Conservation (phyloP, 1,140 invertebrate species). For the Rhizoglyphus robini region DNA sequence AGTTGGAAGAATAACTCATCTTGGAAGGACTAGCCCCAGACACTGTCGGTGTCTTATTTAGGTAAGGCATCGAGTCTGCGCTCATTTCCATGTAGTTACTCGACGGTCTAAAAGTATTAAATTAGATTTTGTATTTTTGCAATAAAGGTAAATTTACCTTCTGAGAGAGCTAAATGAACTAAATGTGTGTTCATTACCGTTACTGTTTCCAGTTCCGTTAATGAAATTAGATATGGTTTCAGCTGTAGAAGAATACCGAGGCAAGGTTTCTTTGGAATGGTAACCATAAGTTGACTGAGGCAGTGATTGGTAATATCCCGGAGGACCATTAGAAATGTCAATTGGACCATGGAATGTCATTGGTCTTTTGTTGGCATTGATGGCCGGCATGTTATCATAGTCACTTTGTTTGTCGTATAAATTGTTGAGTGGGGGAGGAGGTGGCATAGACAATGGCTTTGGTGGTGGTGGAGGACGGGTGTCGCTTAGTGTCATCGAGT, state of each 20-base stretch:
- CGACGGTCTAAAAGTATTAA: background rate
- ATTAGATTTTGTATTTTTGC: background rate
- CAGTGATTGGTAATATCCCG: slow-evolving; percentile 18
- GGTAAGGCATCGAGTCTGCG: background rate
- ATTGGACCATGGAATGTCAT: background rate
- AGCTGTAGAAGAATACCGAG: background rate
- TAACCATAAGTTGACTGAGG: slow-evolving; percentile 3
- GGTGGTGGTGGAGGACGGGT: slow-evolving; percentile 27
- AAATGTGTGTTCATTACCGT: background rate
- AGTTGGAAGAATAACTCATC: background rate
- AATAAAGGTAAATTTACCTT: too few relatives aligned
- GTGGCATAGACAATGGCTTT: slow-evolving; percentile 25
- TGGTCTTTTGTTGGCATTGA: background rate
- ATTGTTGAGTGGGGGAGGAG: slow-evolving; percentile 28
- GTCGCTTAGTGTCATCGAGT: slow-evolving; percentile 23
- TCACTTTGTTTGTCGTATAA: background rate
- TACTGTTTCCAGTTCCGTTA: background rate
- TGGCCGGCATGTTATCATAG: slow-evolving; percentile 9
- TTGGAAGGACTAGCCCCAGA: background rate
- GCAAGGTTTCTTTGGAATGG: background rate
- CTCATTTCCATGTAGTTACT: slow-evolving; percentile 4
- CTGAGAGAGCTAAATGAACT: too few relatives aligned
- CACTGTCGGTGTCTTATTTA: background rate
- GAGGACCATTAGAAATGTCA: slow-evolving; percentile 17
- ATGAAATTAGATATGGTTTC: slow-evolving; percentile 15